Percentiles rank a stretch among this genome's conserved stretches.
phyloP scores from a whole-genome alignment of 2,797 vertebrate species.

The Manis crassicaudata region DNA sequence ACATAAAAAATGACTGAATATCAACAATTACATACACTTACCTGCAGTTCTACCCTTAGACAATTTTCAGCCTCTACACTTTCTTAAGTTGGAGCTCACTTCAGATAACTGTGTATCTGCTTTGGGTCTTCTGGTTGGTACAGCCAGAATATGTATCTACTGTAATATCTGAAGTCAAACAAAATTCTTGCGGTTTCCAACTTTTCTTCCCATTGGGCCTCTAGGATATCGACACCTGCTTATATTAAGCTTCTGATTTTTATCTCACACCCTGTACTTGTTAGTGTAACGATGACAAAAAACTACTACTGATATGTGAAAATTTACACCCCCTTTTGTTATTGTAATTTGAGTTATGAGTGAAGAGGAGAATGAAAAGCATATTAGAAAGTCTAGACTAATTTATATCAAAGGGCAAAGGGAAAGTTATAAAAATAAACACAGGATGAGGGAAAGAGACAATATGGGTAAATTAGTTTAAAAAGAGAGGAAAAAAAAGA shows the following conservation, averaged over 20 bases:
- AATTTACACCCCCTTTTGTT: not conserved
- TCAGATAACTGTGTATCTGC: not conserved
- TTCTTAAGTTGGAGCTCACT: not conserved
- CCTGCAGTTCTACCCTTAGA: not conserved
- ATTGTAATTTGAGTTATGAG: not conserved
- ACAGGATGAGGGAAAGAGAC: not conserved
- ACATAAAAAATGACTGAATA: not conserved
- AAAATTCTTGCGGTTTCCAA: not conserved
- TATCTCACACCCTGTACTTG: not conserved
- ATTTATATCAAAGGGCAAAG: not conserved
- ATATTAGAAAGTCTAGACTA: conserved; percentile 36
- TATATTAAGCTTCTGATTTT: not conserved
- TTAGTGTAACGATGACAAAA: not conserved
- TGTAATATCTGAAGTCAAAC: not conserved
- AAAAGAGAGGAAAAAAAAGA: not conserved
- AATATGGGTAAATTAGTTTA: not conserved
- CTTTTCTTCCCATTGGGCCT: not conserved
- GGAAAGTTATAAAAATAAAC: not conserved
- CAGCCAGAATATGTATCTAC: not conserved
- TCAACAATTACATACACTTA: not conserved
- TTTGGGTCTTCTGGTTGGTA: not conserved
- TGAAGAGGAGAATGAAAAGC: conserved; percentile 3
- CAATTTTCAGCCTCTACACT: not conserved
- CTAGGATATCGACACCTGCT: not conserved
- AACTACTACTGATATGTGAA: not conserved